Evolutionary conservation across 1,140 invertebrate genomes (phyloP).

Genomic region (Sarcophaga peregrina): DNA sequence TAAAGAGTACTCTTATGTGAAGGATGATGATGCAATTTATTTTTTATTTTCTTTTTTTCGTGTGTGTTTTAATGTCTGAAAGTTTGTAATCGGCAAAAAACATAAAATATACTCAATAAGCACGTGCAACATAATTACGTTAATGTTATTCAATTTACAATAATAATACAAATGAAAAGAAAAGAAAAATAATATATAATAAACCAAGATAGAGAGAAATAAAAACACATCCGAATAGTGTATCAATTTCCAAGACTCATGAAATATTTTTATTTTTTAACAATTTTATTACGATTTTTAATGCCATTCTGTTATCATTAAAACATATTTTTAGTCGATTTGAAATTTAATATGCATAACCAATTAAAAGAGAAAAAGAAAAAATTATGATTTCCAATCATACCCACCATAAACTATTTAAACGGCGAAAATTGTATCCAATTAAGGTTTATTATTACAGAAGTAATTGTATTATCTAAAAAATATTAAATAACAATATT

Average conservation of each 20-base stretch:
- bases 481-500: not conserved
- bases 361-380: not conserved
- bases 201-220: not conserved
- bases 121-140: not conserved
- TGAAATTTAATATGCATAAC: not conserved
- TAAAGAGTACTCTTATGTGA: no score
- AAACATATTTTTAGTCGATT: not conserved
- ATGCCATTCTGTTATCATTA: not conserved
- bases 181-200: no score
- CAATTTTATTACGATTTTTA: no score
- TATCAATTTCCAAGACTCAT: not conserved
- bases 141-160: not conserved
- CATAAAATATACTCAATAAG: not conserved
- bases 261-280: not conserved
- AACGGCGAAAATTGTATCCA: constrained; percentile 15
- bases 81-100: no score
- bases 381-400: not conserved
- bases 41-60: no score
- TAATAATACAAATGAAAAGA: no score
- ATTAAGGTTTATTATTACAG: constrained; percentile 22
- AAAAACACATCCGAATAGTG: not conserved
- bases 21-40: no score
- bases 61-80: no score
- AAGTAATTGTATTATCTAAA: constrained; percentile 4
- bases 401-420: constrained; percentile 51